Percentiles rank a stretch among this genome's conserved stretches.
Evolutionary conservation across 2,113 vertebrate genomes (phyloP).

Genomic region (Poeciliopsis occidentalis): DNA sequence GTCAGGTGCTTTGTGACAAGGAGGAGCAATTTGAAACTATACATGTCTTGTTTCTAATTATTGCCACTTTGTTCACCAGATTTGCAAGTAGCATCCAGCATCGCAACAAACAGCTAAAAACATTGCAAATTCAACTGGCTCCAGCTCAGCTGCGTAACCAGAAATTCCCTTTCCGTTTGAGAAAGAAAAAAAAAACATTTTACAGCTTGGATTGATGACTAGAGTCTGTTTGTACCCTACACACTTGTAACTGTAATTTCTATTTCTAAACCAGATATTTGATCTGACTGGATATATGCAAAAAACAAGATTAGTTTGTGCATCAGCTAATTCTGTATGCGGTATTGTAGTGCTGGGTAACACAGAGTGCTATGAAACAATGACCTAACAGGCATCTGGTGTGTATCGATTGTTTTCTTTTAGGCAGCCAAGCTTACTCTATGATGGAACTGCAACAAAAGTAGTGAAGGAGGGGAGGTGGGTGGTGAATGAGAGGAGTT

Average conservation of each 20-base stretch:
- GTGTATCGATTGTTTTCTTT: conserved; percentile 66
- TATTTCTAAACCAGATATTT: no score
- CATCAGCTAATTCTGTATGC: conserved; percentile 4
- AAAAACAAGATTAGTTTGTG: background rate
- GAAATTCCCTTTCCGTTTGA: conserved; percentile 31
- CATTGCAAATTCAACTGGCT: conserved; percentile 42
- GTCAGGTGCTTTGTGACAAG: background rate
- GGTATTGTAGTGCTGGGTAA: conserved; percentile 13
- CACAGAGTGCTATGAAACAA: conserved; percentile 54
- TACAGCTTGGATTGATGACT: conserved; percentile 16
- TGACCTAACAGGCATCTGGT: conserved; percentile 55
- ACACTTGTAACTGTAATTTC: no score
- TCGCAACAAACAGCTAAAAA: conserved; percentile 40
- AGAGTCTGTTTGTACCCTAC: conserved; percentile 37
- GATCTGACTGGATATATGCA: no score
- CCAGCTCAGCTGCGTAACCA: conserved; percentile 20
- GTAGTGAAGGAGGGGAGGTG: conserved; percentile 43
- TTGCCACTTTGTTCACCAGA: conserved; percentile 46
- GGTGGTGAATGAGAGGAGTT: conserved; percentile 52
- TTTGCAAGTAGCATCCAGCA: conserved; percentile 39
- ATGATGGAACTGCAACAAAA: conserved; percentile 41
- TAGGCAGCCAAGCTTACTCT: conserved; percentile 39
- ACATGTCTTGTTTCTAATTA: conserved; percentile 46
- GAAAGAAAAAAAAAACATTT: background rate
- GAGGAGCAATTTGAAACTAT: conserved; percentile 1